These are phyloP conservation scores for Bombylius discolor DNA, from an alignment of 2,888 invertebrate species.

Conservation along the genomic window DNA sequence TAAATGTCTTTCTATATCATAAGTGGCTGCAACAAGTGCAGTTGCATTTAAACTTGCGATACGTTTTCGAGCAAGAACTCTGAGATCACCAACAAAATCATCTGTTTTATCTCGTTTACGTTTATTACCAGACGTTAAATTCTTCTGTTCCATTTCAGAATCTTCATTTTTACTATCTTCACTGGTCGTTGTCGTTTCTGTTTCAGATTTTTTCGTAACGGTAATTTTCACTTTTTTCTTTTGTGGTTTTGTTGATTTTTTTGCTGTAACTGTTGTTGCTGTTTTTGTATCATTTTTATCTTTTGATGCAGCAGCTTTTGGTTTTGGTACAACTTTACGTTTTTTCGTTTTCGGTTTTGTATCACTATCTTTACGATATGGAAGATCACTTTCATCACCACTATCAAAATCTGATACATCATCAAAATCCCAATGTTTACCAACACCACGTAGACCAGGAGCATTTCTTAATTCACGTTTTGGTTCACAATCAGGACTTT, in stretches of 20 bases:
- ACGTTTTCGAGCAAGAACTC: constrained; percentile 76
- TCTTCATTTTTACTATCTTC: constrained; percentile 21
- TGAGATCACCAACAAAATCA: constrained; percentile 45
- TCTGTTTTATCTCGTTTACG: constrained; percentile 23
- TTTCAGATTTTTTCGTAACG: constrained; percentile 24
- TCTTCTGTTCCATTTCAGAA: constrained; percentile 14
- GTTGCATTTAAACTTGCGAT: constrained; percentile 87
- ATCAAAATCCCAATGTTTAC: constrained; percentile 75
- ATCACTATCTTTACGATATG: constrained; percentile 6
- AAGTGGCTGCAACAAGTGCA: constrained; percentile 79
- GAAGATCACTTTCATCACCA: constrained; percentile 15
- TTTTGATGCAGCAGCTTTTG: constrained; percentile 18
- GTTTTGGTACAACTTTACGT: constrained; percentile 8
- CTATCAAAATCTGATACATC: constrained; percentile 29
- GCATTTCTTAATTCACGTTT: constrained; percentile 54
- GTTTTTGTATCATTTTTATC: constrained; percentile 22
- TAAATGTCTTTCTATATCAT: constrained; percentile 47
- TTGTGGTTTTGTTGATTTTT: constrained; percentile 23
- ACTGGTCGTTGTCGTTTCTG: constrained; percentile 19
- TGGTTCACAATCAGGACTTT: constrained; percentile 17
- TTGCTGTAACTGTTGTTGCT: constrained; percentile 16
- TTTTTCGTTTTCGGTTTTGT: constrained; percentile 13
- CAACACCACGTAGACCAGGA: constrained; percentile 61
- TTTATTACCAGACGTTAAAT: not conserved
- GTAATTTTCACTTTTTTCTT: constrained; percentile 24